Conservation (phyloP, 2,113 vertebrate species). For the Cheilinus undulatus region DNA sequence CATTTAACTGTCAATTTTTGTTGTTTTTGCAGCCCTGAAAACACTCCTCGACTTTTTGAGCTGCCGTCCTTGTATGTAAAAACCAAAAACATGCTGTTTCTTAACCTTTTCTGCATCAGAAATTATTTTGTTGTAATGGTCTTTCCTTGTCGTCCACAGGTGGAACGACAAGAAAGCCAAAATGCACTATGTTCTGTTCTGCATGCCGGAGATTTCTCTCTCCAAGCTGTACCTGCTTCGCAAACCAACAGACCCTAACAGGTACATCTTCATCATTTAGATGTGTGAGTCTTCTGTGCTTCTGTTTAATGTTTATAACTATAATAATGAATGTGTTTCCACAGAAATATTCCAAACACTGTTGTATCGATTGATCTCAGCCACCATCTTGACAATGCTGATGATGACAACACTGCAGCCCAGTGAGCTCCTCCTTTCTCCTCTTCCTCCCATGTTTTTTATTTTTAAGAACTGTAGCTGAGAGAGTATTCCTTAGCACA, state of each 20-base stretch:
- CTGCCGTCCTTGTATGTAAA: slow-evolving; percentile 92
- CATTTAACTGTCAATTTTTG: slow-evolving; percentile 13
- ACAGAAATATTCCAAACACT: slow-evolving; percentile 85
- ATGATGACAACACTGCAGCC: slow-evolving; percentile 62
- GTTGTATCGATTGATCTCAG: slow-evolving; percentile 89
- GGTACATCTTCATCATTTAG: slow-evolving; percentile 76
- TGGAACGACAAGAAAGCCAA: slow-evolving; percentile 94
- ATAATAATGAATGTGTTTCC: neutral
- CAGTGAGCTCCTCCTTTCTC: slow-evolving; percentile 81
- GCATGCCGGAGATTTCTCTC: slow-evolving; percentile 88
- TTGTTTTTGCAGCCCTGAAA: slow-evolving; percentile 86
- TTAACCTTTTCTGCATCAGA: neutral
- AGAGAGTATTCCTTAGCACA: neutral
- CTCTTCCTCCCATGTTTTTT: slow-evolving; percentile 19
- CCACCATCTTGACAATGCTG: slow-evolving; percentile 80
- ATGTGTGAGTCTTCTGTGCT: neutral
- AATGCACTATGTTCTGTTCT: slow-evolving; percentile 93
- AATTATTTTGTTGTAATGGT: neutral
- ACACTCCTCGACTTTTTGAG: slow-evolving; percentile 87
- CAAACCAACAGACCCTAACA: slow-evolving; percentile 90
- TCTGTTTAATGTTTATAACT: neutral
- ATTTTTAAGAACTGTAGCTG: neutral
- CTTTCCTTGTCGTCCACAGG: slow-evolving; percentile 74
- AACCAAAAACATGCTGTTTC: neutral
- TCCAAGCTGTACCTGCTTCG: slow-evolving; percentile 90